phyloP scores from a whole-genome alignment of 2,888 invertebrate species.

The Drosophila niveifrons region DNA sequence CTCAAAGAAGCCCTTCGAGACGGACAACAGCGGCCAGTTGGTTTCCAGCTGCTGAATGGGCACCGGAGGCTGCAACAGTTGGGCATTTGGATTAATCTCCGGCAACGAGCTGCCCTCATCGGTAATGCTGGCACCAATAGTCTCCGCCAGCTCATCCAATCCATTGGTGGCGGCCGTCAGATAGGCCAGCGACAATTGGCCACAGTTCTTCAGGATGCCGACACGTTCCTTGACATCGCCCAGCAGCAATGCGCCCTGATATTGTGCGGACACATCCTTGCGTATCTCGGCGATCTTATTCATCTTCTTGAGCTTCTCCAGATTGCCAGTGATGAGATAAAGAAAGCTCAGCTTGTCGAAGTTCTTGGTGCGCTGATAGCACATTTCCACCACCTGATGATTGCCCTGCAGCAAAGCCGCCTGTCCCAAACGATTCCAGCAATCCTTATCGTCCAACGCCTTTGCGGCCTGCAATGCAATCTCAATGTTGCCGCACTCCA shows the following conservation, averaged over 20 bases:
- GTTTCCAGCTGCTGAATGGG: conserved; percentile 96
- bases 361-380: conserved; percentile 99
- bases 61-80: conserved; percentile 93
- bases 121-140: conserved; percentile 89
- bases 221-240: conserved; percentile 97
- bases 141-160: conserved; percentile 91
- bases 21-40: conserved; percentile 98
- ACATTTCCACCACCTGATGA: conserved; percentile 99
- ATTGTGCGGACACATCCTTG: conserved; percentile 98
- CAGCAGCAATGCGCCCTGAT: conserved; percentile 96
- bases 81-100: conserved; percentile 90
- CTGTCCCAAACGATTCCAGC: conserved; percentile 98
- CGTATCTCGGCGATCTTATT: conserved; percentile 99
- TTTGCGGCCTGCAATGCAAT: conserved; percentile 98
- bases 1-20: conserved; percentile 91
- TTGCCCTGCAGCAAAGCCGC: conserved; percentile 97
- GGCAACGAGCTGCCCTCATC: conserved; percentile 89
- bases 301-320: conserved; percentile 99
- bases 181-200: conserved; percentile 94
- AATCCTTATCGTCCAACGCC: conserved; percentile 95
- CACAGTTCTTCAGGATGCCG: conserved; percentile 91
- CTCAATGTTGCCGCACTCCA: conserved; percentile 99
- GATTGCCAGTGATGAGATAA: conserved; percentile 98
- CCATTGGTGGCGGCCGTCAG: conserved; percentile 97
- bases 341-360: conserved; percentile 99